phyloP scores from a whole-genome alignment of 2,888 invertebrate species.

The Eristalis tenax region DNA sequence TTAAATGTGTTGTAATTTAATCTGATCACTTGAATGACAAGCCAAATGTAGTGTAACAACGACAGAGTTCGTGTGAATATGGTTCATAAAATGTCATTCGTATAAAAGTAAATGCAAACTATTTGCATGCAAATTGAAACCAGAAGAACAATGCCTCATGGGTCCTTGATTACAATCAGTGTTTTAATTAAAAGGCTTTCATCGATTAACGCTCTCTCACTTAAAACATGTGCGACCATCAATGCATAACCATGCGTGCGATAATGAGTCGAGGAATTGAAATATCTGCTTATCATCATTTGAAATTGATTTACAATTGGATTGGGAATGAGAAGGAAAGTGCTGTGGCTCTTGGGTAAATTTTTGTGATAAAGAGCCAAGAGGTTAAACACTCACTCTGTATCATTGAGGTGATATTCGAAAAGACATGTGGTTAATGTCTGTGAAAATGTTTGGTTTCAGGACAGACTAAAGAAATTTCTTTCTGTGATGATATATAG shows the following conservation, averaged over 20 bases:
- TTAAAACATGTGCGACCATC: neutral
- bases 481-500: too few relatives aligned
- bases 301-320: neutral
- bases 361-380: too few relatives aligned
- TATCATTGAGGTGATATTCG: too few relatives aligned
- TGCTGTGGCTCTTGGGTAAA: neutral
- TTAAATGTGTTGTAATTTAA: neutral
- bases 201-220: neutral
- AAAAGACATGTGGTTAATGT: too few relatives aligned
- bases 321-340: neutral
- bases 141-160: constrained; percentile 16
- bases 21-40: neutral
- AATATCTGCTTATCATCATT: neutral
- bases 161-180: constrained; percentile 32
- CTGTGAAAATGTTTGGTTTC: too few relatives aligned
- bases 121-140: constrained; percentile 31
- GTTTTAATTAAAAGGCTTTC: constrained; percentile 43
- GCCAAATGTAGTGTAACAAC: neutral
- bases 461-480: too few relatives aligned
- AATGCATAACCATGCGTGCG: neutral
- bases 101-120: constrained; percentile 20
- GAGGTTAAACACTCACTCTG: too few relatives aligned
- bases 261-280: constrained; percentile 28
- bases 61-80: neutral
- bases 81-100: neutral